phyloP scores from a whole-genome alignment of 2,888 invertebrate species.

The Chloroclysta siterata region DNA sequence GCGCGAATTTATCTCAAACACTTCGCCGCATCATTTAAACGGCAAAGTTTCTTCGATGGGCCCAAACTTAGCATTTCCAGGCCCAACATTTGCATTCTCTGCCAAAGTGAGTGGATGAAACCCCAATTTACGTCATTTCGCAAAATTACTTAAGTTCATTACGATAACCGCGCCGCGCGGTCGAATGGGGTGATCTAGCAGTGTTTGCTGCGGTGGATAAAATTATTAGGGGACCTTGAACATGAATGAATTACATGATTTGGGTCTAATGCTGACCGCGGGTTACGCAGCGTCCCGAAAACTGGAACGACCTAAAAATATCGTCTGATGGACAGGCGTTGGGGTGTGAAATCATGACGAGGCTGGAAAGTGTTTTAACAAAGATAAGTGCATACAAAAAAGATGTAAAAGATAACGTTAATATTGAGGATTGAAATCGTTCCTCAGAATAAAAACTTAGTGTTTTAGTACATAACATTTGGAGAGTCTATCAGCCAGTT shows the following conservation, averaged over 20 bases:
- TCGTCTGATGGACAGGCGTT: slow-evolving; percentile 37
- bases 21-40: slow-evolving; percentile 42
- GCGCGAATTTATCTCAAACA: slow-evolving; percentile 40
- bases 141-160: slow-evolving; percentile 38
- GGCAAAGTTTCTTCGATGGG: slow-evolving; percentile 40
- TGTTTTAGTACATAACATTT: no score
- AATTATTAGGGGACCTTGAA: slow-evolving; percentile 34
- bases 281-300: slow-evolving; percentile 39
- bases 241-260: slow-evolving; percentile 39
- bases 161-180: slow-evolving; percentile 30
- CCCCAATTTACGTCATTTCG: slow-evolving; percentile 39
- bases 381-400: not conserved
- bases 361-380: slow-evolving; percentile 14
- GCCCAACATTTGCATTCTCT: slow-evolving; percentile 41
- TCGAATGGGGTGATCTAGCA: slow-evolving; percentile 31
- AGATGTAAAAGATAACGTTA: no score
- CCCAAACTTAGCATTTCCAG: slow-evolving; percentile 36
- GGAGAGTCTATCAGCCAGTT: no score
- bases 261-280: slow-evolving; percentile 39
- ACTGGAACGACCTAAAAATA: slow-evolving; percentile 36
- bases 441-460: no score
- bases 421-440: not conserved
- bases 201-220: slow-evolving; percentile 28
- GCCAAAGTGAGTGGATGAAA: slow-evolving; percentile 39
- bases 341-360: slow-evolving; percentile 36